Evolutionary conservation across 2,113 vertebrate genomes (phyloP), one percentile per base, ranked within the genome.

Genomic region (Centrocercus urophasianus): DNA sequence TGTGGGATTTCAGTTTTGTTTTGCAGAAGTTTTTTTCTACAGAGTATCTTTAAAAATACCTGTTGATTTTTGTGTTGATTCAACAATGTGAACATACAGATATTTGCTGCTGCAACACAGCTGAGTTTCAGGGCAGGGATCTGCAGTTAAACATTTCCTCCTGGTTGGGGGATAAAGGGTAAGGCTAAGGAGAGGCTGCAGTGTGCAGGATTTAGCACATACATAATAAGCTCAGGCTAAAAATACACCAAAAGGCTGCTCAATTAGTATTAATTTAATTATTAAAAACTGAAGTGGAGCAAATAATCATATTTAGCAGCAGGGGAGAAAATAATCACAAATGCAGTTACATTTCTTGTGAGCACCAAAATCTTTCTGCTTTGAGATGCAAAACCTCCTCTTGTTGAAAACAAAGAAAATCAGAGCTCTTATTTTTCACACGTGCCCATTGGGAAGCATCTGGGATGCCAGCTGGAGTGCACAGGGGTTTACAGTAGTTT

Each of bases 251-350:
- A 70, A 70, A 66, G 32, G 40, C 88, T 4, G 3, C 50, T 94
- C 52, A 80, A 50, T 91, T 93, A 83, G 24, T 86, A 70, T 59
- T 94, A 91, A 94, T 87, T 89, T 93, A 87, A 93, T 93, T 91
- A 96, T 91, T 94, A 86, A 93, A 91, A 88, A 14, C 45, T 67
- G 40, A 91, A 94, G 69, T 80, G 69, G 82, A 89, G 79, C 67
- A 67, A 86, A 91, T 89, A 7, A 66, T 50, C n/a, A 13, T 77
- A 50, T 69, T 83, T 70, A 89, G 67, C 88, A 80, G 83, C 5
- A 10, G 43, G 65, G 16, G 21, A 30, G 8, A 43, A 21, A 28
- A 50, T 74, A 86, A 88, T 86, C 79, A 89, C 66, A 93, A 61
- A 75, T 14, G 70, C 48, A 73, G 52, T 57, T n/a, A 57, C 3